Evolutionary conservation across 1,140 invertebrate species (phyloP), one percentile per base, ranked within the genome.

Genomic region (Mactra quadrangularis): DNA sequence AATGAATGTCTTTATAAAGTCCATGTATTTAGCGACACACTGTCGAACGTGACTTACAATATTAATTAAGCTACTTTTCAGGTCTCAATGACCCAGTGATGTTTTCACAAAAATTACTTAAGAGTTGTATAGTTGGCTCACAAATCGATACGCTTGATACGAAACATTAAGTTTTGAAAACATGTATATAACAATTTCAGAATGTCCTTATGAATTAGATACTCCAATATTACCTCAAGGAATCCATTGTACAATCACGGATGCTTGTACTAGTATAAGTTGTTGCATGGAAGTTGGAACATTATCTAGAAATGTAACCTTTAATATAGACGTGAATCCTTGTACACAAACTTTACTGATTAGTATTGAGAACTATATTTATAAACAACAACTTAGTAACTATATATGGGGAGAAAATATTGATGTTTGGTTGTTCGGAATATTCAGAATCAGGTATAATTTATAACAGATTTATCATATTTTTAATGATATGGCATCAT

Each of bases 371-470:
- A 70, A 70, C 9, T 70, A 47, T 27, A 50, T 27, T 29, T n/a
- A 52, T 19, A 6, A 35, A 25, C 33, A 70, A 50, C 47, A 70
- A 29, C 47, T 70, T 6, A 38, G 71, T 29, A 66, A 59, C 35
- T 83, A 85, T 50, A 55, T 55, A 7, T 85, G 78, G 78, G 84
- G 84, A 53, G 35, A 64, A 4, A n/a, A 17, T 15, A 52, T 72
- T 45, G 19, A 25, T 35, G 11, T 82, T 7, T 60, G 33, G 55
- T 19, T 72, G 22, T 41, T 60, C 25, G 57, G 64, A 25, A 66
- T 72, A 17, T 3, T 82, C 15, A 57, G 29, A 55, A 25, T 59
- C 31, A 83, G 72, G 82, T 59, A 75, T 11, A 33, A 29, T 13
- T 15, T 62, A 59, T 47, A 11, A 47, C 45, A 47, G 19, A 9